Evolutionary conservation across 2,888 invertebrate genomes (phyloP), one percentile per base, ranked within the genome.

Genomic region (Adela reaumurella): DNA sequence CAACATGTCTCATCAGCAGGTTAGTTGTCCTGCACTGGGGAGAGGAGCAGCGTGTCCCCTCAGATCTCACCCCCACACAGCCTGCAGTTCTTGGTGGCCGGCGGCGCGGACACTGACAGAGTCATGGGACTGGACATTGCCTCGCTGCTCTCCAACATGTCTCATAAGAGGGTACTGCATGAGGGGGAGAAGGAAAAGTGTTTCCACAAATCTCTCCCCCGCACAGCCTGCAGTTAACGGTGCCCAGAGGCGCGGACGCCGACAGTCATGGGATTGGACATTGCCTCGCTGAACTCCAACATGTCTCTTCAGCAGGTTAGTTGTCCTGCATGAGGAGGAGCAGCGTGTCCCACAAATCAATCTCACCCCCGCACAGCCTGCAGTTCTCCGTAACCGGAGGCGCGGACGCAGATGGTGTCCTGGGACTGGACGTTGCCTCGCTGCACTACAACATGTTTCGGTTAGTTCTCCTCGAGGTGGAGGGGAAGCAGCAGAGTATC

Each of bases 141-240:
- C 64, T 84, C 85, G 60, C 74, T 89, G 63, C 86, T 89, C 65
- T 84, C 88, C 45, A 88, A 89, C 70, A 87, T 92, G 76, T 90
- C 90, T 55, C 92, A 92, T 66, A 89, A 92, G 73, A 90, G 92
- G 82, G 84, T n/a, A n/a, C n/a, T n/a, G n/a, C n/a, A n/a, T n/a
- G n/a, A 83, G 44, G 89, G 89, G 57, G 89, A 92, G 58, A 91
- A 92, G 62, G 90, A 92, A 90, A 63, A 79, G 90, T 56, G 89
- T 91, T 18, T 91, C n/a, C 89, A 1, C 89, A 90, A 51, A 81
- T 90, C 47, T 89, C 89, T 24, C 88, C 88, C 14, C 88, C 89
- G 1, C 86, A 86, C 61, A 91, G 88, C 62, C 82, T 87, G 58
- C 90, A 85, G 54, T 90, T 89, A 82, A 87, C 82, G 67, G 86